Evolutionary conservation across 2,113 vertebrate genomes (phyloP).

Genomic region (Leucoraja erinaceus): DNA sequence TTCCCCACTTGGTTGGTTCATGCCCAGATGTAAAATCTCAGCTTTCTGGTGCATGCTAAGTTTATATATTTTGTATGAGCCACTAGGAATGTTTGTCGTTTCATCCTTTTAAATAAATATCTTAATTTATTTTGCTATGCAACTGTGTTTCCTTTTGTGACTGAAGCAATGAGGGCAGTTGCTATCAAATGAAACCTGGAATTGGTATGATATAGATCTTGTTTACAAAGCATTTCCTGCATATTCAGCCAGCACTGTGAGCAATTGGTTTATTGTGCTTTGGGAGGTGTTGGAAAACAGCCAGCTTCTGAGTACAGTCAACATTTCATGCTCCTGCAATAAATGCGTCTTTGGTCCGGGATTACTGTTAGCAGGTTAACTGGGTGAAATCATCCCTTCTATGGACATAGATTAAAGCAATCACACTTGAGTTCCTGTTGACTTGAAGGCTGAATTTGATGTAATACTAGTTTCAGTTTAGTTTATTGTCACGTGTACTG

Average conservation of each 20-base stretch:
- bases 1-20: not conserved
- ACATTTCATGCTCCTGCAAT: not conserved
- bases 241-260: not conserved
- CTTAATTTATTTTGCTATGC: constrained; percentile 7
- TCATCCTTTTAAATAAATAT: constrained; percentile 15
- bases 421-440: not conserved
- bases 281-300: not conserved
- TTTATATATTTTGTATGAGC: constrained; percentile 2
- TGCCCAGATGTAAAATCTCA: not conserved
- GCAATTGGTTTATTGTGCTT: not conserved
- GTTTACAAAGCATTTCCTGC: constrained; percentile 32
- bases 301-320: not conserved
- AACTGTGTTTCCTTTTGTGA: constrained; percentile 16
- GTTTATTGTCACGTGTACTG: too few species aligned
- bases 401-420: not conserved
- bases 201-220: not conserved
- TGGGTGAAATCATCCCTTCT: not conserved
- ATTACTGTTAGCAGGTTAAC: not conserved
- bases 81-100: not conserved
- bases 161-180: not conserved
- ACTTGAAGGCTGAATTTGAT: not conserved
- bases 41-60: not conserved
- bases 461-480: too few species aligned
- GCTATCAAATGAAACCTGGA: not conserved
- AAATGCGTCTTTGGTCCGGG: not conserved